Evolutionary conservation across 53 echinoderm and acorn worm genomes (phyloP), one percentile per base, ranked within the genome.

Genomic region (Hippasteria phrygiana): DNA sequence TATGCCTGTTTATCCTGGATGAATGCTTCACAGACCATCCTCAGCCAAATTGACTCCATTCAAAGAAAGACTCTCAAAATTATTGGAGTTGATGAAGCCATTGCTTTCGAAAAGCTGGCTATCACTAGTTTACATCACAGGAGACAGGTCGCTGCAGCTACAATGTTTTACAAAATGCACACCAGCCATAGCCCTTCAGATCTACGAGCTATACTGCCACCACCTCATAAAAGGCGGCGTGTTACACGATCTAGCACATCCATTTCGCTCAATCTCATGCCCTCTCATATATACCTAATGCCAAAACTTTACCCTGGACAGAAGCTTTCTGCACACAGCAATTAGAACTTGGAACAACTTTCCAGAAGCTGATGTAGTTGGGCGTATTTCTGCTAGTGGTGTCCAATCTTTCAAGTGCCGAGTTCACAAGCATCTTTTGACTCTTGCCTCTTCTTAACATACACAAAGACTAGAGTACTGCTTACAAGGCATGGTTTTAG

Each of bases 91-190:
- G 53, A 75, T 47, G 80, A 71, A 70, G 41, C 43, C 27, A 55
- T 18, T 26, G 80, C 88, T 20, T 26, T 7, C 7, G 16, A 14
- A 9, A 27, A 56, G 13, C 32, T 88, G 0, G 31, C 28, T 76
- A 88, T 78, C 20, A n/a, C 66, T 53, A 42, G 72, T n/a, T 59
- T 90, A 16, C 26, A 69, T 2, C 77, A 91, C 41, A 76, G 91
- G 74, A 47, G 92, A 18, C 40, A 51, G 80, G 80, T 80, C 3
- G 53, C 79, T 32, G 81, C 88, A 12, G 24, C 38, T 10, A 81
- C 88, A 38, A 72, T 88, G 27, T 55, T 92, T 17, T 92, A 88
- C 74, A 87, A 78, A 76, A 87, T 87, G 91, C 91, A 88, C 53
- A 87, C 87, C 77, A 87, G 77, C 35, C 55, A 35, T n/a, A 55